Percentiles rank a stretch among this genome's conserved stretches.
Conservation (phyloP, 2,113 vertebrate genomes). For the Etheostoma spectabile region DNA sequence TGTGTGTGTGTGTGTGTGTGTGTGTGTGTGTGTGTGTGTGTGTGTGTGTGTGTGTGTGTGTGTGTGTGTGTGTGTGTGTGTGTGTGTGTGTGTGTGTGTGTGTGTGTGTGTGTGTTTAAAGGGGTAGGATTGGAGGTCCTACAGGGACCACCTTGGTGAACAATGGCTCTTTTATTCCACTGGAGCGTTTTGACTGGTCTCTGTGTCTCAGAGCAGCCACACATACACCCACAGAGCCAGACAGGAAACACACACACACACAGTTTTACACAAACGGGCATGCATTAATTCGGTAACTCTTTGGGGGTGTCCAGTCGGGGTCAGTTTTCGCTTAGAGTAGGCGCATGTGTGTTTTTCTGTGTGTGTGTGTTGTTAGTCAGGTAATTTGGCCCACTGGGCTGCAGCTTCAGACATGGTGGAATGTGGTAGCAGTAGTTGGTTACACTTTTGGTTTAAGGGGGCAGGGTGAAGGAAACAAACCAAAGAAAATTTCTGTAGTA, state of each 20-base stretch:
- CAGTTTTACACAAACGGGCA: constrained; percentile 24
- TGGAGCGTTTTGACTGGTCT: constrained; percentile 67
- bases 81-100: constrained; percentile 35
- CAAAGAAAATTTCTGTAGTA: background rate
- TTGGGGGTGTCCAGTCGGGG: constrained; percentile 54
- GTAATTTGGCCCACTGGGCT: constrained; percentile 74
- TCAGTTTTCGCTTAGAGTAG: constrained; percentile 60
- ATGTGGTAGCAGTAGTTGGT: constrained; percentile 57
- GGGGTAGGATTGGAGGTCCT: constrained; percentile 61
- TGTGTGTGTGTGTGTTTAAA: constrained; percentile 16
- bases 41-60: constrained; percentile 31
- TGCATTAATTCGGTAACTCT: constrained; percentile 59
- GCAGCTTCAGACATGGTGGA: constrained; percentile 66
- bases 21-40: constrained; percentile 22
- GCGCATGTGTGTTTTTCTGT: constrained; percentile 41
- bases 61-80: constrained; percentile 43
- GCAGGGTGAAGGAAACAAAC: constrained; percentile 28
- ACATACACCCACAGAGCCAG: constrained; percentile 35
- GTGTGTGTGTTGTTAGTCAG: constrained; percentile 49
- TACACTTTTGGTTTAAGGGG: constrained; percentile 49
- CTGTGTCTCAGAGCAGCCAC: constrained; percentile 60
- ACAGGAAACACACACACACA: constrained; percentile 53
- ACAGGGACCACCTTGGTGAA: constrained; percentile 85
- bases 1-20: constrained; percentile 28
- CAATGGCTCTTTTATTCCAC: constrained; percentile 84